Conservation (phyloP, 2,113 vertebrate species). For the Phaethon lepturus region DNA sequence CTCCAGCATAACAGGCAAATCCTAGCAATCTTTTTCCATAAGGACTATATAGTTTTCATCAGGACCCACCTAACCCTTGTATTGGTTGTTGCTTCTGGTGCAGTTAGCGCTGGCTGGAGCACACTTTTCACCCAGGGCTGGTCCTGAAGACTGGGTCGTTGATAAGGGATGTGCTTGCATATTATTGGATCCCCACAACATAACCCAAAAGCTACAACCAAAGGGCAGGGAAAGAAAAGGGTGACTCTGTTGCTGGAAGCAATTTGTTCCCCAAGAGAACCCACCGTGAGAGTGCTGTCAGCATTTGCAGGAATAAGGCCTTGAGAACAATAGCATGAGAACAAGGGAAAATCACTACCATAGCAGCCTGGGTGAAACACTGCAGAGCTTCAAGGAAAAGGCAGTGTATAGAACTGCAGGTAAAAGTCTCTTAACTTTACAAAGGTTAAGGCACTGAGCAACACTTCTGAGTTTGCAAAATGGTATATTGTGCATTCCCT, state of each 20-base stretch:
- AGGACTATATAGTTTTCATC: neutral
- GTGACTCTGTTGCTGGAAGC: neutral
- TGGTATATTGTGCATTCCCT: neutral
- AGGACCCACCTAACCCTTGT: accelerated
- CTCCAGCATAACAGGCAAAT: neutral
- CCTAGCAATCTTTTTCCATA: neutral
- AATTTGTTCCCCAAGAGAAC: neutral
- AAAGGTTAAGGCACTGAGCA: neutral
- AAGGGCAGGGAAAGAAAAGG: neutral
- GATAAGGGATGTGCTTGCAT: neutral
- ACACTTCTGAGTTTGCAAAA: neutral
- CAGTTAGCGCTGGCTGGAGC: neutral
- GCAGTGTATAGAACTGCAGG: neutral
- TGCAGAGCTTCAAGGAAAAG: neutral
- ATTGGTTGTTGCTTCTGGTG: neutral
- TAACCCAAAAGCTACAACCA: neutral
- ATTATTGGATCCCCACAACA: neutral
- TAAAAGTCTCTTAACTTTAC: neutral
- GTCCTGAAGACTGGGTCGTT: neutral
- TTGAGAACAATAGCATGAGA: neutral
- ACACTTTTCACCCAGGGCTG: neutral
- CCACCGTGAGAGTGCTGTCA: accelerated
- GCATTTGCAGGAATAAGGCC: neutral
- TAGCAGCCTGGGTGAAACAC: neutral
- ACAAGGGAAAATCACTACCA: neutral